Conservation (phyloP, 2,797 vertebrate genomes). For the Calcarius lapponicus region DNA sequence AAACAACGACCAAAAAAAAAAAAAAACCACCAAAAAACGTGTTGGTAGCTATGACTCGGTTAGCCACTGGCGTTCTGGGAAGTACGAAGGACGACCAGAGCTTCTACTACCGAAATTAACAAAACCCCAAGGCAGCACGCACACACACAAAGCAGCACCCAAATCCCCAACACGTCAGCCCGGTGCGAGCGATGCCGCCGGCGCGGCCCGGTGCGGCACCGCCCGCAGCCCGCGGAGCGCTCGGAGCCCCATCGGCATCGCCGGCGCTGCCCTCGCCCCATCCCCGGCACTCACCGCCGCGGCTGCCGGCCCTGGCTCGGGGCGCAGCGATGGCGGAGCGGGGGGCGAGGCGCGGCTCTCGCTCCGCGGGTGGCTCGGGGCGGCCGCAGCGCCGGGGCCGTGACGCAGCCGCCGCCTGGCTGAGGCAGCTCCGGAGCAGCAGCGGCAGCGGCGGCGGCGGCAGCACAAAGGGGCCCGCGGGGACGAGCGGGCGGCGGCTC, state of each 20-base stretch:
- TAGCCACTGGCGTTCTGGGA: background rate
- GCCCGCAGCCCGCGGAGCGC: background rate
- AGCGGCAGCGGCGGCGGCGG: background rate
- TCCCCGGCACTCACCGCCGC: constrained; percentile 23
- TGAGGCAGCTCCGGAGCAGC: background rate
- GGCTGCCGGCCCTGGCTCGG: constrained; percentile 11
- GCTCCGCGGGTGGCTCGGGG: background rate
- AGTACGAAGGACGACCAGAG: background rate
- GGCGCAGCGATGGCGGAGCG: constrained; percentile 18
- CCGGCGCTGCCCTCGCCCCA: background rate
- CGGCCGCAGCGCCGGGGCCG: background rate
- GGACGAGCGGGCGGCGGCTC: background rate
- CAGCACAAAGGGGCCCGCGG: constrained; percentile 15
- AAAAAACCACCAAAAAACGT: too few species aligned
- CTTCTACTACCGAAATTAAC: background rate
- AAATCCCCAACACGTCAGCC: background rate
- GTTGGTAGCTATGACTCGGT: background rate
- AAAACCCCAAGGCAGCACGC: background rate
- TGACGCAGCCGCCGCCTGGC: constrained; percentile 45
- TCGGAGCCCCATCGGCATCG: background rate
- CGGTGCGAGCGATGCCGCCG: rapidly evolving
- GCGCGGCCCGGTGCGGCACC: background rate
- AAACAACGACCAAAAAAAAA: background rate
- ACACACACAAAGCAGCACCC: background rate
- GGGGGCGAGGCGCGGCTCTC: background rate